phyloP scores from a whole-genome alignment of 2,797 vertebrate genomes.

The Champsocephalus esox region DNA sequence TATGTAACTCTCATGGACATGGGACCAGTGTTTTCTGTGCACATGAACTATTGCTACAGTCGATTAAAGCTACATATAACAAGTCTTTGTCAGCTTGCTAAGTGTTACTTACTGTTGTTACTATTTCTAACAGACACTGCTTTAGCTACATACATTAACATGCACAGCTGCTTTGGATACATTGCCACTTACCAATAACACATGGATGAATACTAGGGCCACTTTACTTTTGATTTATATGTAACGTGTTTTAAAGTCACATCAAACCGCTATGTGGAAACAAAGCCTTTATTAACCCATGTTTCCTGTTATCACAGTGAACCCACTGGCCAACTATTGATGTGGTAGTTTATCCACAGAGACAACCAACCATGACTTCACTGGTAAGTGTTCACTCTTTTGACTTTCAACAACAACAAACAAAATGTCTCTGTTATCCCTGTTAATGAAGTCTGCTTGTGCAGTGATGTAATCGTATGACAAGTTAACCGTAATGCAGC shows the following conservation, averaged over 20 bases:
- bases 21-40: background rate
- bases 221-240: background rate
- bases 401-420: background rate
- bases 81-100: background rate
- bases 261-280: no score
- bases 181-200: background rate
- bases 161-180: background rate
- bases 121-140: background rate
- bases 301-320: background rate
- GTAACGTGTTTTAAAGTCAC: background rate
- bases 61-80: background rate
- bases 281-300: accelerated
- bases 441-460: background rate
- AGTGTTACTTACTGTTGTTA: background rate
- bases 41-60: background rate
- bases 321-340: background rate
- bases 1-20: accelerated
- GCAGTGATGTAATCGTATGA: background rate
- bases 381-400: constrained; percentile 59
- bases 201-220: background rate
- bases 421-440: background rate
- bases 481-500: background rate
- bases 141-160: background rate
- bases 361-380: constrained; percentile 70
- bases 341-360: background rate